Percentiles rank a stretch among this genome's conserved stretches.
phyloP scores from a whole-genome alignment of 2,797 vertebrate genomes.

The Phyllotis vaccarum region DNA sequence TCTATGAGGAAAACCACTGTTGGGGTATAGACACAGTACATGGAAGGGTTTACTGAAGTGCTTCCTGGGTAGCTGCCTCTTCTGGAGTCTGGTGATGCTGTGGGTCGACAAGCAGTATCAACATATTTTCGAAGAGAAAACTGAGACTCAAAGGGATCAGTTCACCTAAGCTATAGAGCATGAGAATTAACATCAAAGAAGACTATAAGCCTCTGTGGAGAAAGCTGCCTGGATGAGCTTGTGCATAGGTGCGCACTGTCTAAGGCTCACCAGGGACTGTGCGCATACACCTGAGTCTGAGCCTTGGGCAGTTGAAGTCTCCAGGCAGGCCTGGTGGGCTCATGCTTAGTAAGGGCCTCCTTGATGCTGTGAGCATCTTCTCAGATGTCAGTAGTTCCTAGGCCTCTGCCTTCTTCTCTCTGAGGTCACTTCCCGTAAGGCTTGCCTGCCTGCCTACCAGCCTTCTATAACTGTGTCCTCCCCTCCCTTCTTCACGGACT shows the following conservation, averaged over 20 bases:
- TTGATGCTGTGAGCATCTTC: not conserved
- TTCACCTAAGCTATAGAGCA: not conserved
- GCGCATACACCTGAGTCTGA: not conserved
- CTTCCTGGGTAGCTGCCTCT: not conserved
- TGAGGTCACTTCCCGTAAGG: not conserved
- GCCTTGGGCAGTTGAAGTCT: not conserved
- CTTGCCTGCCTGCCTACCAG: not conserved
- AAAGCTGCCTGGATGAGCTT: not conserved
- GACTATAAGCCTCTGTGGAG: not conserved
- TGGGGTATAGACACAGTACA: not conserved
- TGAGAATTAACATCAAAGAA: not conserved
- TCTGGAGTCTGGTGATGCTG: not conserved
- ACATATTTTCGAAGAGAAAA: slow-evolving; percentile 10
- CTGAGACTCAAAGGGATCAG: not conserved
- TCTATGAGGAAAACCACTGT: not conserved
- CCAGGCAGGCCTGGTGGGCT: not conserved
- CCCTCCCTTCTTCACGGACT: not conserved
- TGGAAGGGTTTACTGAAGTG: not conserved
- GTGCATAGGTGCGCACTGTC: not conserved
- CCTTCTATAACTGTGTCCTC: not conserved
- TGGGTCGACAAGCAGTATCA: not conserved
- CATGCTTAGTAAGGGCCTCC: not conserved
- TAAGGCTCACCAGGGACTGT: not conserved
- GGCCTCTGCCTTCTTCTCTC: not conserved
- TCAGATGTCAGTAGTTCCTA: fast-evolving